Evolutionary conservation across 2,797 vertebrate species (phyloP), one percentile per base, ranked within the genome.

Genomic region (Cyprinodon diabolis): DNA sequence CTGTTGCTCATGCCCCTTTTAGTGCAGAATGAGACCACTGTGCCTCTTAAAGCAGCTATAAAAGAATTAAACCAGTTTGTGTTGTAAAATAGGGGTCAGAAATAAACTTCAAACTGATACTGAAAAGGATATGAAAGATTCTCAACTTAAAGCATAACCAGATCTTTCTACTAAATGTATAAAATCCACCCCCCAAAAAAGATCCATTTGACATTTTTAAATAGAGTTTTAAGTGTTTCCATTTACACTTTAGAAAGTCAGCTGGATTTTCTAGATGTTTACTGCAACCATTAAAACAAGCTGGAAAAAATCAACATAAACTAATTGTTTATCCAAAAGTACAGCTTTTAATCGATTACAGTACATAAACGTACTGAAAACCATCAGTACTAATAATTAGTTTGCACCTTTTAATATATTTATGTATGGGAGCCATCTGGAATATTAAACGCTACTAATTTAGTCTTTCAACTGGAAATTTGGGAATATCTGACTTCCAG

Each of bases 1-100:
- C 92, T 95, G 93, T 91, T 92, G 69, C 76, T 66, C 69, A 69
- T 86, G 77, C 80, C 80, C 75, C 74, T 91, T 90, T 93, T 91
- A 77, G 86, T 81, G 81, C 56, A 86, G 83, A 86, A 35, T 65
- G 13, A 71, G 48, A 45, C 47, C 78, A 57, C 43, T 48, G 70
- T n/a, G 66, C 19, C 62, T 62, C 23, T 71, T 55, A 54, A 23
- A 55, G 62, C 7, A 11, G 9, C 45, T 60, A 13, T 65, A 30
- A 65, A 69, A 67, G 13, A 25, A 23, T 43, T 23, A 17, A 23
- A 23, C 5, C 1, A 69, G 45, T 25, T 51, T 66, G 52, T 47
- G 43, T 19, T 66, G 35, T 21, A 48, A 47, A 13, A 43, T 21
- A 6, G 19, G 70, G 23, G 13, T 21, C 19, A 63, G 19, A 45